Conservation (phyloP, 1,140 invertebrate genomes). For the Grapholita molesta region DNA sequence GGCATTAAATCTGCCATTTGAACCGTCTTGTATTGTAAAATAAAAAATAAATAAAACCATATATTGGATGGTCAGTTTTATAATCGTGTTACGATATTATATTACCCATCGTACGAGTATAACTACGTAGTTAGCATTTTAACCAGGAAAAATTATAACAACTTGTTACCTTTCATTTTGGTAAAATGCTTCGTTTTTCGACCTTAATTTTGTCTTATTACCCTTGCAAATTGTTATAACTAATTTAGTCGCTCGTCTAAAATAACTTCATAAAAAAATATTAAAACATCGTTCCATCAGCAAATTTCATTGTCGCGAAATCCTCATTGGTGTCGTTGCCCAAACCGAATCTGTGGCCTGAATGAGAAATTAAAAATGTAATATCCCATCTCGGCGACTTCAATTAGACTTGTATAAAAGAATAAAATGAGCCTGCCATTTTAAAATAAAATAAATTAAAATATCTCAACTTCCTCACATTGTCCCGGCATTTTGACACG, state of each 20-base stretch:
- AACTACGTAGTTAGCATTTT: too few species aligned
- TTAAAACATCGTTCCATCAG: slow-evolving; percentile 32
- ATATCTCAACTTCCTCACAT: too few species aligned
- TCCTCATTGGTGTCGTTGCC: slow-evolving; percentile 30
- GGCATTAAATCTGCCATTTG: too few species aligned
- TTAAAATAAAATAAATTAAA: too few species aligned
- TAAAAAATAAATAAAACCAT: too few species aligned
- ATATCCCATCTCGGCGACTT: slow-evolving; percentile 38
- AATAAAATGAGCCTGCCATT: neutral
- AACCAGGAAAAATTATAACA: neutral
- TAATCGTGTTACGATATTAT: too few species aligned
- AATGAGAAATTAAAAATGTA: slow-evolving; percentile 66
- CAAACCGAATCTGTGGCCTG: slow-evolving; percentile 39
- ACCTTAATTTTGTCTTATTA: neutral
- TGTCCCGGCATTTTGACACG: too few species aligned
- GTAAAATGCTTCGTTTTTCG: neutral
- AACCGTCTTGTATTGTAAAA: too few species aligned
- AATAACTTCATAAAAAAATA: neutral
- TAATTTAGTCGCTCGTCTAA: neutral
- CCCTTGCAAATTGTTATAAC: neutral
- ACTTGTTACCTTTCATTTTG: neutral
- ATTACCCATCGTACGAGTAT: too few species aligned
- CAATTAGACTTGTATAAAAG: neutral
- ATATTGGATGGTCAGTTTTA: too few species aligned
- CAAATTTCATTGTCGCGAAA: slow-evolving; percentile 40